A percentile compares a stretch with the other conserved stretches of the same genome.
These are phyloP conservation scores for Macrotis lagotis DNA, from an alignment of 2,113 vertebrate genomes.

Conservation along the genomic window DNA sequence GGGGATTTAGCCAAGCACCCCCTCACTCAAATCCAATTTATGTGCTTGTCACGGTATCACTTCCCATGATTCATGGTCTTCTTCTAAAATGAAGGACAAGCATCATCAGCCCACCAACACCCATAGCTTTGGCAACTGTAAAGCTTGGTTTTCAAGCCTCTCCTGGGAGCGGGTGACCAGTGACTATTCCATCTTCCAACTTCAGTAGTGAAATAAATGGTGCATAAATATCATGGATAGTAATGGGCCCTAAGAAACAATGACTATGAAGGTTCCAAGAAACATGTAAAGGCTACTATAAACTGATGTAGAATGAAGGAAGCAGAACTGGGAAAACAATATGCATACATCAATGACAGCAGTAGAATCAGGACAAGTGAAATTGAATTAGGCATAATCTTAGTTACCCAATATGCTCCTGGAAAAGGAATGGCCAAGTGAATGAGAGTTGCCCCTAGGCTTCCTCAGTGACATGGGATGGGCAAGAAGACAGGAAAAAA, in stretches of 20 bases:
- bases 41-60: too few relatives aligned
- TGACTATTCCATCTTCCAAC: neutral
- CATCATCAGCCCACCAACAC: neutral
- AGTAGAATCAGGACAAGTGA: neutral
- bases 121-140: neutral
- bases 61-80: too few relatives aligned
- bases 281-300: neutral
- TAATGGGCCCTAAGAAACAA: neutral
- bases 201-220: neutral
- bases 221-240: neutral
- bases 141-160: neutral
- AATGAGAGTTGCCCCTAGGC: too few relatives aligned
- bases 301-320: neutral
- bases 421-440: too few relatives aligned
- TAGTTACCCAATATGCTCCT: neutral
- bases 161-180: neutral
- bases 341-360: neutral
- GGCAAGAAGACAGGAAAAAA: too few relatives aligned
- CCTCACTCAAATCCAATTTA: too few relatives aligned
- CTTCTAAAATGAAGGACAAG: too few relatives aligned
- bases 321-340: neutral
- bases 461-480: too few relatives aligned
- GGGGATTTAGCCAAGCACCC: too few relatives aligned
- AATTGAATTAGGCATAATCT: neutral
- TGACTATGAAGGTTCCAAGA: neutral